A percentile compares a stretch with the other conserved stretches of the same genome.
Evolutionary conservation across 1,140 invertebrate genomes (phyloP).

Genomic region (Lineus longissimus): DNA sequence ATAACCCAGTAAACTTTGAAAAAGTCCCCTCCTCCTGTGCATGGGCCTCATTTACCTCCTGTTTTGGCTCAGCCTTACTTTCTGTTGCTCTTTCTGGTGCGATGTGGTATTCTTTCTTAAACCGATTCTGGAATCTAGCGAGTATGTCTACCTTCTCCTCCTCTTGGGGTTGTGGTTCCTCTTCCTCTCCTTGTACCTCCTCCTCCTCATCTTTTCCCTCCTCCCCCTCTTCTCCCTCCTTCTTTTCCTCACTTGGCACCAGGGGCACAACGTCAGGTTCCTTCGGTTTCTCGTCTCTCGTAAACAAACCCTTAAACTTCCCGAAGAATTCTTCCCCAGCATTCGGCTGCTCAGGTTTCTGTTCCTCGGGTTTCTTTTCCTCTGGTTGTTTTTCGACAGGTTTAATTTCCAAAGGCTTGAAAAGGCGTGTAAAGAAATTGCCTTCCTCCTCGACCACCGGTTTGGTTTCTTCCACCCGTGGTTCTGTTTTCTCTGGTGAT

Average conservation of each 20-base stretch:
- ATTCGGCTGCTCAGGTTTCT: not conserved
- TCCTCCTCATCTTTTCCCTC: constrained; percentile 10
- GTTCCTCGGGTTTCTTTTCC: not conserved
- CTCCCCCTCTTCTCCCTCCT: not conserved
- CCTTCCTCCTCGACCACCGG: not conserved
- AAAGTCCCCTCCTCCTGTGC: no score
- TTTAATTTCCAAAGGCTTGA: not conserved
- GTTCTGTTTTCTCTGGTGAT: no score
- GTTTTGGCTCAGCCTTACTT: no score
- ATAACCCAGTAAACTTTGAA: no score
- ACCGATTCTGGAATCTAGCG: no score
- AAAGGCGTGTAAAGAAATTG: no score
- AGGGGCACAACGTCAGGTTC: not conserved
- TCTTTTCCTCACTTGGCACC: not conserved
- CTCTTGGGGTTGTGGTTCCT: not conserved
- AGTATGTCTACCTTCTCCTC: not conserved
- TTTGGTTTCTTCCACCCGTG: not conserved
- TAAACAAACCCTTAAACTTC: not conserved
- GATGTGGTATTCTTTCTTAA: no score
- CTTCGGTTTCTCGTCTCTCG: not conserved
- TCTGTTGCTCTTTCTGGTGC: no score
- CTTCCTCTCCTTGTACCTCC: not conserved
- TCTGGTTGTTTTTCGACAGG: not conserved
- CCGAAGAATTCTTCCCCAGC: not conserved
- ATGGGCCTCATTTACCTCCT: no score